These are phyloP conservation scores for Geotrypetes seraphini DNA, from an alignment of 2,797 vertebrate species.

Conservation along the genomic window DNA sequence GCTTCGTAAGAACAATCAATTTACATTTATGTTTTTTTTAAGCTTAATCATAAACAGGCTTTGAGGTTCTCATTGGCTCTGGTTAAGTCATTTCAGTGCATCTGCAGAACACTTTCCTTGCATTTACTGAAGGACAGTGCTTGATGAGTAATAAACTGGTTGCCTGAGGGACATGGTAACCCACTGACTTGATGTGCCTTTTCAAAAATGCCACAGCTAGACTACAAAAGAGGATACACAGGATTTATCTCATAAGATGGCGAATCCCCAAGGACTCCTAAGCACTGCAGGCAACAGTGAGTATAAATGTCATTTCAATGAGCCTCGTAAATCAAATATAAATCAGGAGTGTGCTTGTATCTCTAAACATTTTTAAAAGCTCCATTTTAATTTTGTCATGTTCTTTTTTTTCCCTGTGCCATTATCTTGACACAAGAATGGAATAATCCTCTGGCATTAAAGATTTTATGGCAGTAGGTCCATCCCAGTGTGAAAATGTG, in stretches of 20 bases:
- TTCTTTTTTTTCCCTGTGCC: slow-evolving; percentile 1
- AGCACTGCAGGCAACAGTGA: slow-evolving; percentile 20
- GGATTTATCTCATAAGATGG: slow-evolving; percentile 22
- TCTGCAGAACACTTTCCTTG: too few relatives aligned
- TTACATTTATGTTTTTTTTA: too few relatives aligned
- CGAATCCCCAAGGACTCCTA: slow-evolving; percentile 20
- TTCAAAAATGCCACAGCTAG: slow-evolving; percentile 28
- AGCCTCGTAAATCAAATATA: slow-evolving; percentile 20
- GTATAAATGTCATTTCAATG: slow-evolving; percentile 28
- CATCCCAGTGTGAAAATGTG: too few relatives aligned
- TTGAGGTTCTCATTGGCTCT: too few relatives aligned
- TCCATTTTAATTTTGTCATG: slow-evolving; percentile 22
- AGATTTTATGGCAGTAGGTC: too few relatives aligned
- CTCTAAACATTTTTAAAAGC: slow-evolving; percentile 26
- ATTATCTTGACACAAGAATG: slow-evolving; percentile 19
- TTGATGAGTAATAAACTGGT: slow-evolving; percentile 40
- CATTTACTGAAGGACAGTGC: slow-evolving; percentile 34
- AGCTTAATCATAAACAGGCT: too few relatives aligned
- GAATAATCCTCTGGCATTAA: too few relatives aligned
- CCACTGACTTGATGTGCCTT: slow-evolving; percentile 38
- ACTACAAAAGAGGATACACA: slow-evolving; percentile 21
- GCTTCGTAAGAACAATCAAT: too few relatives aligned
- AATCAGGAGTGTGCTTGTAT: slow-evolving; percentile 21
- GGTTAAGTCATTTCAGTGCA: too few relatives aligned
- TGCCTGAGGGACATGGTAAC: slow-evolving; percentile 31